These are phyloP conservation scores for Anniella stebbinsi DNA, from an alignment of 2,797 vertebrate genomes.

Conservation along the genomic window DNA sequence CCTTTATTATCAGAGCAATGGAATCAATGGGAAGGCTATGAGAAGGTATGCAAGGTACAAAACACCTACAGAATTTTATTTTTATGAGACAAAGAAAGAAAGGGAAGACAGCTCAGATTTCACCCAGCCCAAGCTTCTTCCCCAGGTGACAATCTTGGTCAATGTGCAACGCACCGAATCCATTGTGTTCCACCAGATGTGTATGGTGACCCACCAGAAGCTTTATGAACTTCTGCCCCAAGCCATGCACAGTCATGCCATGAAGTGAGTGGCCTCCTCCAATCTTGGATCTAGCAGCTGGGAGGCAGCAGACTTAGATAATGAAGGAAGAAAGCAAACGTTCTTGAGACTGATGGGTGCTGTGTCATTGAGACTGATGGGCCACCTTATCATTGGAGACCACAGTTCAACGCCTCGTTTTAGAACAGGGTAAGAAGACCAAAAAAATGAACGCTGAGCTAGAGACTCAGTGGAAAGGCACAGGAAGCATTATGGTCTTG, in stretches of 20 bases:
- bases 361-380: constrained; percentile 93
- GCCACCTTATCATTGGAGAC: constrained; percentile 41
- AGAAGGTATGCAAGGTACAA: too few species aligned
- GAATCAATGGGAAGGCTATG: too few species aligned
- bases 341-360: constrained; percentile 96
- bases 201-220: too few species aligned
- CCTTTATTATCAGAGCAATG: too few species aligned
- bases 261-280: constrained; percentile 87
- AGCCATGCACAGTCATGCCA: constrained; percentile 84
- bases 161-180: too few species aligned
- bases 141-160: too few species aligned
- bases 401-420: too few species aligned
- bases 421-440: constrained; percentile 82
- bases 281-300: constrained; percentile 87
- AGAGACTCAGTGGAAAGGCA: constrained; percentile 92
- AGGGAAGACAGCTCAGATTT: too few species aligned
- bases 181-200: too few species aligned
- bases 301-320: constrained; percentile 91
- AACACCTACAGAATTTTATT: too few species aligned
- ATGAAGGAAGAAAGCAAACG: constrained; percentile 93
- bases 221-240: constrained; percentile 52
- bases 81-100: too few species aligned
- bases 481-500: constrained; percentile 92
- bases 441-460: constrained; percentile 91
- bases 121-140: too few species aligned